Evolutionary conservation across 92 coral and sea anemone species (phyloP).

Genomic region (Porites lobata): DNA sequence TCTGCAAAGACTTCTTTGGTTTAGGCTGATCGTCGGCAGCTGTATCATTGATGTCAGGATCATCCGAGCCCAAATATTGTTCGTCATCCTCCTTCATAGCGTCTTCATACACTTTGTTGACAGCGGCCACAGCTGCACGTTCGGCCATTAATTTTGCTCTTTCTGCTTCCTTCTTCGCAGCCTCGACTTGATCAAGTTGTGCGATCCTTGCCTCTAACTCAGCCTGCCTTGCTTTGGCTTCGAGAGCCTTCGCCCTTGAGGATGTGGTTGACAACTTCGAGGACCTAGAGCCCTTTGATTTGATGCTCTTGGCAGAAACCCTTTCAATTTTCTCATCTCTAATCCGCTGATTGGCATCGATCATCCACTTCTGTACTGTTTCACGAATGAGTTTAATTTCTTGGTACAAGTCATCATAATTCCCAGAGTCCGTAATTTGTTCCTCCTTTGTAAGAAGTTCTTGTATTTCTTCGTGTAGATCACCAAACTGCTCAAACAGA

Average conservation of each 20-base stretch:
- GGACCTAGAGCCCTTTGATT: constrained; percentile 26
- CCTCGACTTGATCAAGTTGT: constrained; percentile 43
- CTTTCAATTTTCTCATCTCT: constrained; percentile 21
- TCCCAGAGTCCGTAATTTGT: no score
- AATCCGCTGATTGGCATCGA: constrained; percentile 32
- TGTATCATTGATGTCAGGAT: no score
- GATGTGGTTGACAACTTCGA: constrained; percentile 47
- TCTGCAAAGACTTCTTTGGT: neutral
- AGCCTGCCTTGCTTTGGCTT: constrained; percentile 57
- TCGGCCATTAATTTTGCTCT: constrained; percentile 39
- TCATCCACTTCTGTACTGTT: constrained; percentile 39
- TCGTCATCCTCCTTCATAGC: no score
- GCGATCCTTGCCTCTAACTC: constrained; percentile 43
- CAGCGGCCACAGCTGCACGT: no score
- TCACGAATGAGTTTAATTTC: constrained; percentile 10
- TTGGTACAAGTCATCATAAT: neutral
- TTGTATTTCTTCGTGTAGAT: constrained; percentile 58
- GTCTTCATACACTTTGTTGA: no score
- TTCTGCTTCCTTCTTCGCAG: constrained; percentile 47
- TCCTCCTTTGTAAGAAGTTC: constrained; percentile 45
- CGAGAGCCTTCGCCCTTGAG: constrained; percentile 43
- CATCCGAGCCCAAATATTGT: no score
- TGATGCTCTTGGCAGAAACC: no score
- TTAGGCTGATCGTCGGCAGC: neutral
- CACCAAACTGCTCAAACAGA: constrained; percentile 43